These are phyloP conservation scores for Sinelater perroti DNA, from an alignment of 2,888 invertebrate species.

Conservation along the genomic window DNA sequence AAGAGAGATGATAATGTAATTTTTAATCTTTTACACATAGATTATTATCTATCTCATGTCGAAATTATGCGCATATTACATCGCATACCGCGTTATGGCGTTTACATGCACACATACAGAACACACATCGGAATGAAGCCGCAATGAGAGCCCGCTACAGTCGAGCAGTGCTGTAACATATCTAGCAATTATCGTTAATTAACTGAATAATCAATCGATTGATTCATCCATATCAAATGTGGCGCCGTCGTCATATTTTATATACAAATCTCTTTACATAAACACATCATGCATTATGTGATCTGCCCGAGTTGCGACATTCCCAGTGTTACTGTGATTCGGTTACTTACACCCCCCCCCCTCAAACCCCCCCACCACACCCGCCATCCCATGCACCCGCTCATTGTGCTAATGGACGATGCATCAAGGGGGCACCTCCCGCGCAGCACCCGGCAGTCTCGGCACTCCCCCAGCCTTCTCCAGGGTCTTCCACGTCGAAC, in stretches of 20 bases:
- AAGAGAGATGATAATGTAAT: slow-evolving; percentile 39
- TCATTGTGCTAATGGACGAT: slow-evolving; percentile 14
- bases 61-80: slow-evolving; percentile 38
- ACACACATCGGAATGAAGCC: too few relatives aligned
- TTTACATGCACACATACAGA: too few relatives aligned
- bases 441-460: too few relatives aligned
- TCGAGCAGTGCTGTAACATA: slow-evolving; percentile 37
- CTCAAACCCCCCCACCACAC: background rate
- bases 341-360: slow-evolving; percentile 37
- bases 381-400: background rate
- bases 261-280: slow-evolving; percentile 39
- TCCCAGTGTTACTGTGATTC: slow-evolving; percentile 49
- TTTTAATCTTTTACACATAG: slow-evolving; percentile 40
- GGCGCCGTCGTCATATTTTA: slow-evolving; percentile 37
- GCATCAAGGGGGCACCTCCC: slow-evolving; percentile 12
- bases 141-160: slow-evolving; percentile 29
- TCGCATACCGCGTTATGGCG: too few relatives aligned
- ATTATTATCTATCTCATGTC: slow-evolving; percentile 36
- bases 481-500: too few relatives aligned
- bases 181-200: slow-evolving; percentile 31
- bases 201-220: background rate
- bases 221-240: slow-evolving; percentile 39
- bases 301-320: slow-evolving; percentile 42
- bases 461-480: too few relatives aligned
- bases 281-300: slow-evolving; percentile 37